Evolutionary conservation across 2,113 vertebrate genomes (phyloP).

Genomic region (Polypterus bichir): DNA sequence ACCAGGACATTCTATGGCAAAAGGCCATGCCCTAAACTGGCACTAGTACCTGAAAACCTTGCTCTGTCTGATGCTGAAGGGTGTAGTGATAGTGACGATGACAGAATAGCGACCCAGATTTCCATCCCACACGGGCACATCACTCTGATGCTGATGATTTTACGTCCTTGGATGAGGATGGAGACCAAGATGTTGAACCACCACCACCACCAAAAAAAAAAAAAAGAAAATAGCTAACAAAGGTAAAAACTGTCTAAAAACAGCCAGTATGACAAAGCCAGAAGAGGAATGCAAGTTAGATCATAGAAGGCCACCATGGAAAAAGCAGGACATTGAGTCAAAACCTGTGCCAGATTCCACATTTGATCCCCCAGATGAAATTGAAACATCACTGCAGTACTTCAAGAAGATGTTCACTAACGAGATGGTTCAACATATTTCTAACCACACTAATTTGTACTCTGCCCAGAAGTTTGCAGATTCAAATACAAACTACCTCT

Average conservation of each 20-base stretch:
- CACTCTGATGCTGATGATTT: slow-evolving; percentile 3
- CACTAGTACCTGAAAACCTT: slow-evolving; percentile 7
- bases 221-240: slow-evolving; percentile 10
- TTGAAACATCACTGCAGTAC: slow-evolving; percentile 19
- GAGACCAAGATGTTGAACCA: slow-evolving; percentile 5
- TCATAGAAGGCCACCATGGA: slow-evolving; percentile 8
- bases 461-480: slow-evolving; percentile 16
- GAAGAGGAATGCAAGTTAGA: slow-evolving; percentile 6
- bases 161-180: slow-evolving; percentile 6
- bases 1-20: slow-evolving; percentile 6
- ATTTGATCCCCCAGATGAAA: slow-evolving; percentile 16
- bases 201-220: slow-evolving; percentile 1
- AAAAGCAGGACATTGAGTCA: slow-evolving; percentile 12
- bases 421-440: slow-evolving; percentile 18
- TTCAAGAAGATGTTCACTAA: slow-evolving; percentile 13
- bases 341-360: slow-evolving; percentile 16
- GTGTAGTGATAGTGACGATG: slow-evolving; percentile 5
- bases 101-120: background rate
- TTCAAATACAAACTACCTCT: slow-evolving; percentile 17
- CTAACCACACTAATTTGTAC: slow-evolving; percentile 18
- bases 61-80: slow-evolving; percentile 7
- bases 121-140: slow-evolving; percentile 10
- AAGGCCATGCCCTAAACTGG: slow-evolving; percentile 6
- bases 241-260: slow-evolving; percentile 9
- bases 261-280: slow-evolving; percentile 4